Percentiles rank a stretch among this genome's conserved stretches.
These are phyloP conservation scores for Cosmia trapezina DNA, from an alignment of 2,888 invertebrate species.

Conservation along the genomic window DNA sequence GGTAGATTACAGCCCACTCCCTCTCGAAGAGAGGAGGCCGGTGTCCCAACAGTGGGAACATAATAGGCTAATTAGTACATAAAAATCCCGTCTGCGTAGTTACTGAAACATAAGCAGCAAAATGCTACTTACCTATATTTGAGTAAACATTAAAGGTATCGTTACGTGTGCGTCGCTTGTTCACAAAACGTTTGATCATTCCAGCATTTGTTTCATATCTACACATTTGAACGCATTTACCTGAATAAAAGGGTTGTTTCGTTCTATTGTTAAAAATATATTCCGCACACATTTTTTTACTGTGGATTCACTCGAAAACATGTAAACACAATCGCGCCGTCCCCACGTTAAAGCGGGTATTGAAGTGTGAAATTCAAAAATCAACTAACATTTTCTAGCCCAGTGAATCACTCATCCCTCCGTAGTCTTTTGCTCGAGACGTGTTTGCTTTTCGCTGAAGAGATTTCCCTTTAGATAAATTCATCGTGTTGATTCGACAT, in stretches of 20 bases:
- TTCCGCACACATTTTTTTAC: conserved; percentile 58
- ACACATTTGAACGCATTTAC: conserved; percentile 53
- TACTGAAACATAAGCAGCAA: conserved; percentile 29
- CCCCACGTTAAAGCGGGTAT: conserved; percentile 79
- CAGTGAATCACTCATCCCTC: conserved; percentile 86
- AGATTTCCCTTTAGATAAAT: conserved; percentile 86
- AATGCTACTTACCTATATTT: conserved; percentile 40
- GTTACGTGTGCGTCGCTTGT: conserved; percentile 34
- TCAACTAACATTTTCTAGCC: conserved; percentile 89
- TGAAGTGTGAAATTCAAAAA: conserved; percentile 89
- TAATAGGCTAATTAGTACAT: too few species aligned
- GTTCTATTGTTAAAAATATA: conserved; percentile 57
- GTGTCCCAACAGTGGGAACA: too few species aligned
- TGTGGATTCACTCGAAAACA: conserved; percentile 67
- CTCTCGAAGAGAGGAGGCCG: too few species aligned
- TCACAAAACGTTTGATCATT: conserved; percentile 54
- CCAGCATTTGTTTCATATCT: conserved; percentile 50
- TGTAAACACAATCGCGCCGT: conserved; percentile 74
- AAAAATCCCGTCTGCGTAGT: conserved; percentile 36
- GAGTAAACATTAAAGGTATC: conserved; percentile 53
- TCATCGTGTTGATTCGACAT: conserved; percentile 85
- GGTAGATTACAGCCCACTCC: too few species aligned
- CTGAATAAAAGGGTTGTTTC: conserved; percentile 55
- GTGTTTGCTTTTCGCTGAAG: conserved; percentile 84
- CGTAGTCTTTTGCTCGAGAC: conserved; percentile 82